phyloP scores from a whole-genome alignment of 2,113 vertebrate species.

The Ictidomys tridecemlineatus region DNA sequence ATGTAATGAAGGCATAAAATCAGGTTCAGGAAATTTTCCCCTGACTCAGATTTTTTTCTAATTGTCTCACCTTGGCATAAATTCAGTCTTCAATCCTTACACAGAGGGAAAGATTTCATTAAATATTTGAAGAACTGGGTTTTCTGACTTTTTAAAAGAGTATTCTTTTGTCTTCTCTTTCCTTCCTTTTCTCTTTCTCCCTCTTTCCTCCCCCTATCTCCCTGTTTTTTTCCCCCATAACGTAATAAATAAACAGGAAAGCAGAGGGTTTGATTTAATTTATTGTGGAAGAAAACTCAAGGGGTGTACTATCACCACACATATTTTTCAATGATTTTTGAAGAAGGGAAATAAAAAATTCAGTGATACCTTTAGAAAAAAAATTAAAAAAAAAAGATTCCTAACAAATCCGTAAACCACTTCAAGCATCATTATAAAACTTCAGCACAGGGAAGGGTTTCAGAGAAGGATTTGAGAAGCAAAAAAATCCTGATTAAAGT shows the following conservation, averaged over 20 bases:
- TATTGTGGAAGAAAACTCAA: conserved; percentile 26
- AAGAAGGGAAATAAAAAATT: neutral
- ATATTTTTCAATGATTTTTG: conserved; percentile 29
- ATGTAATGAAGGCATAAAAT: neutral
- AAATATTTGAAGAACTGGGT: neutral
- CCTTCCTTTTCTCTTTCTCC: accelerated
- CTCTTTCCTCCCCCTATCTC: accelerated
- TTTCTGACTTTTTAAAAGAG: conserved; percentile 4
- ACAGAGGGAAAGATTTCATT: conserved; percentile 16
- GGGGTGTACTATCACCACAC: neutral
- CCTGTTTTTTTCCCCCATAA: neutral
- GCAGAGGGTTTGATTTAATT: neutral
- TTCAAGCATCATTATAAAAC: neutral
- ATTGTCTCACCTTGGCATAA: conserved; percentile 45
- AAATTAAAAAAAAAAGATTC: neutral
- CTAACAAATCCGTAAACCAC: conserved; percentile 48
- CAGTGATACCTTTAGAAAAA: conserved; percentile 22
- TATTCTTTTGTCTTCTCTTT: neutral
- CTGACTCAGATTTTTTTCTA: conserved; percentile 51
- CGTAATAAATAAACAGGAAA: conserved; percentile 27
- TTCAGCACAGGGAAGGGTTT: neutral
- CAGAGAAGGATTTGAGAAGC: conserved; percentile 57
- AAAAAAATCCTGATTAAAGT: conserved; percentile 65
- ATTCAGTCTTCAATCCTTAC: neutral
- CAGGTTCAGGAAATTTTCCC: conserved; percentile 20